Evolutionary conservation across 2,888 invertebrate genomes (phyloP).

Genomic region (Nudaria mundana): DNA sequence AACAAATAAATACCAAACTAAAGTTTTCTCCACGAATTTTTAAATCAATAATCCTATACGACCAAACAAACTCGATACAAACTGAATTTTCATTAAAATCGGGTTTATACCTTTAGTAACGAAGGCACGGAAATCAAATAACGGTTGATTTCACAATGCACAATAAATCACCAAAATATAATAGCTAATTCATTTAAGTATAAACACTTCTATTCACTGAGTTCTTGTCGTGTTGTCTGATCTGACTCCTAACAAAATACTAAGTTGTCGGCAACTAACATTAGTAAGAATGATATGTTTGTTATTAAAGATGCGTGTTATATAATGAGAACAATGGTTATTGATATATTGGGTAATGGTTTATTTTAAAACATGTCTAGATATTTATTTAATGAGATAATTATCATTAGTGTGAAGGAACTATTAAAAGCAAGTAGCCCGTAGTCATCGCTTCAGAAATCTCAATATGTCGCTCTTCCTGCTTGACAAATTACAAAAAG

Average conservation of each 20-base stretch:
- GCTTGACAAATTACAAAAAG: too few relatives aligned
- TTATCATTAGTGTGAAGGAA: too few relatives aligned
- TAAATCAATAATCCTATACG: background rate
- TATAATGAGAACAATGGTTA: background rate
- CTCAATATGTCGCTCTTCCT: too few relatives aligned
- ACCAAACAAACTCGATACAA: too few relatives aligned
- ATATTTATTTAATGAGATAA: too few relatives aligned
- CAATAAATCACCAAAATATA: too few relatives aligned
- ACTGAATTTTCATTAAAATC: background rate
- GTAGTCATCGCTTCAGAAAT: too few relatives aligned
- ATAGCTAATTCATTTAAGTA: background rate
- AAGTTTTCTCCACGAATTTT: too few relatives aligned
- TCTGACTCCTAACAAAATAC: background rate
- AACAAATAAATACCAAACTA: too few relatives aligned
- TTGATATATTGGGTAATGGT: background rate
- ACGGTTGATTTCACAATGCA: background rate
- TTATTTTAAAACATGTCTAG: background rate
- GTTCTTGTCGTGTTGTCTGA: background rate
- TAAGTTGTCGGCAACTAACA: background rate
- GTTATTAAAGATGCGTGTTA: too few relatives aligned
- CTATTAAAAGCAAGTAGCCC: too few relatives aligned
- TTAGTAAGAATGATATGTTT: constrained; percentile 1
- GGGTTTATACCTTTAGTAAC: background rate
- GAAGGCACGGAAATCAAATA: background rate
- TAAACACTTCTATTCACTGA: background rate